These are phyloP conservation scores for Orussus abietinus DNA, from an alignment of 1,140 invertebrate species.

Conservation along the genomic window DNA sequence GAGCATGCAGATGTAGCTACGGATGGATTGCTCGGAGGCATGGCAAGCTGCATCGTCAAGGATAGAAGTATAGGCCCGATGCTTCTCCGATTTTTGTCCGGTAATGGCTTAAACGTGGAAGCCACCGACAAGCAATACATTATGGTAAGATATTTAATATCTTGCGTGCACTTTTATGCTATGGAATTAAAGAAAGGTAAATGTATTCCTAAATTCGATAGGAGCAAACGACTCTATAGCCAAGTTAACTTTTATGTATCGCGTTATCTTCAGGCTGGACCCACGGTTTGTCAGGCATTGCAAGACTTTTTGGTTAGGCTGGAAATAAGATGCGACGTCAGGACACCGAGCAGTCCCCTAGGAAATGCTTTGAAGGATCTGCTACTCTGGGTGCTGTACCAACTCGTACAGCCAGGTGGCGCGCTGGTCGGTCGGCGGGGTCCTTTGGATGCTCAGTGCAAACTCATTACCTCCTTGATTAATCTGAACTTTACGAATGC, in stretches of 20 bases:
- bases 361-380: constrained; percentile 66
- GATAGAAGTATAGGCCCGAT: constrained; percentile 70
- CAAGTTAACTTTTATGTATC: constrained; percentile 5
- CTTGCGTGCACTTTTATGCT: constrained; percentile 19
- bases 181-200: constrained; percentile 5
- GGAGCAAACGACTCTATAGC: neutral
- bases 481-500: constrained; percentile 65
- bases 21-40: constrained; percentile 45
- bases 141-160: constrained; percentile 46
- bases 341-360: constrained; percentile 54
- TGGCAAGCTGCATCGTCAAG: constrained; percentile 63
- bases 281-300: constrained; percentile 69
- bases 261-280: constrained; percentile 64
- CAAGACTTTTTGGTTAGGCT: constrained; percentile 70
- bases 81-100: constrained; percentile 69
- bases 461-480: constrained; percentile 65
- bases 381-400: constrained; percentile 67
- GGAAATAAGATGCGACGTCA: constrained; percentile 66
- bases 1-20: constrained; percentile 36
- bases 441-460: constrained; percentile 78
- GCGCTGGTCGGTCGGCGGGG: constrained; percentile 68
- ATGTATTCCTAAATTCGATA: no score
- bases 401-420: constrained; percentile 67
- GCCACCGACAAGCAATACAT: constrained; percentile 54
- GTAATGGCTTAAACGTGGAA: constrained; percentile 55